A percentile compares a stretch with the other conserved stretches of the same genome.
Conservation (phyloP, 2,797 vertebrate species). For the Vireo griseus region DNA sequence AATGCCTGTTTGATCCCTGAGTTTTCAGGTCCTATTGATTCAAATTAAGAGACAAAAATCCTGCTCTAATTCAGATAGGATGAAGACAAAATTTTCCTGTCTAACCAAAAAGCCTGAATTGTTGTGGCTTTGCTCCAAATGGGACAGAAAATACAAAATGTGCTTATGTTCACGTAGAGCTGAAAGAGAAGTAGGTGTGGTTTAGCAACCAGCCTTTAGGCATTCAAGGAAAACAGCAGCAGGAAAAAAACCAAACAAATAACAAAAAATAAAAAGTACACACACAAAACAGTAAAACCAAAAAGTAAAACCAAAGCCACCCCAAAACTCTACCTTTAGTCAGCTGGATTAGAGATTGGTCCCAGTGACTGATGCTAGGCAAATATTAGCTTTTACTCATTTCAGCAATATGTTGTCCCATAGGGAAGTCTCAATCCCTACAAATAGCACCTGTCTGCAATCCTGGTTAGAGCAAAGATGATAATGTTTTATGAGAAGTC, state of each 20-base stretch:
- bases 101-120: background rate
- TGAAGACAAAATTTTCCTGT: background rate
- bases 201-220: background rate
- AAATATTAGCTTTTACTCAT: background rate
- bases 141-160: background rate
- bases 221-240: background rate
- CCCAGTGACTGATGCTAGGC: background rate
- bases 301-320: background rate
- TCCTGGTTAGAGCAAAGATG: background rate
- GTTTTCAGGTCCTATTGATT: background rate
- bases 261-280: background rate
- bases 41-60: background rate
- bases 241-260: background rate
- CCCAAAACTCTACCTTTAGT: background rate
- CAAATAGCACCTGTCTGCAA: background rate
- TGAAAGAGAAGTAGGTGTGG: background rate
- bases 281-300: background rate
- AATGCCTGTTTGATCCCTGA: background rate
- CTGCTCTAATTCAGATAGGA: background rate
- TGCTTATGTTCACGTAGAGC: rapidly evolving
- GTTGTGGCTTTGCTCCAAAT: background rate
- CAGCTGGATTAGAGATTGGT: background rate
- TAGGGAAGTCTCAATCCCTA: background rate
- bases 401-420: background rate
- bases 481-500: background rate